Percentiles rank a stretch among this genome's conserved stretches.
phyloP scores from a whole-genome alignment of 1,140 invertebrate species.

The Drosophila erecta region DNA sequence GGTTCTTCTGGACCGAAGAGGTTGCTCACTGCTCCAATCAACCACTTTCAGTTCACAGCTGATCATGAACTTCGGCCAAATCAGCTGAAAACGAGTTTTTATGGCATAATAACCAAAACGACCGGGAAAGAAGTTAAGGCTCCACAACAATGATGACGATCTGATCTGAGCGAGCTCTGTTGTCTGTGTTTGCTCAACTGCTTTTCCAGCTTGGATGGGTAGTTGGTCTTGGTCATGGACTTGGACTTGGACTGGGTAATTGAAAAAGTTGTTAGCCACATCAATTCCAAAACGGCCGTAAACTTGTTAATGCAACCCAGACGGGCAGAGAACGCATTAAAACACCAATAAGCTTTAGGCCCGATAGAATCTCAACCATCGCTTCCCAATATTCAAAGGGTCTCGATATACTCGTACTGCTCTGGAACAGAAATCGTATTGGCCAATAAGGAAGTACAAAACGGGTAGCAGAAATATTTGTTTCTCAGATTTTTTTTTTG shows the following conservation, averaged over 20 bases:
- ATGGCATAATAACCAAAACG: constrained; percentile 77
- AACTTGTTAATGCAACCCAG: constrained; percentile 70
- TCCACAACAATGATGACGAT: constrained; percentile 61
- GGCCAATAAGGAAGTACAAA: constrained; percentile 69
- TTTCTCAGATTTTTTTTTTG: constrained; percentile 28
- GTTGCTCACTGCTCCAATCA: constrained; percentile 49
- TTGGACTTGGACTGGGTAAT: constrained; percentile 47
- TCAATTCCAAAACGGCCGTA: constrained; percentile 75
- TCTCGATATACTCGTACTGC: constrained; percentile 9
- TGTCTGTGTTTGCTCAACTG: constrained; percentile 32
- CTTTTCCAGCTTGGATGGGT: constrained; percentile 9
- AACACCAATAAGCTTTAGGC: constrained; percentile 53
- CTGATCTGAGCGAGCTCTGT: constrained; percentile 17
- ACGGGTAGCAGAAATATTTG: constrained; percentile 32
- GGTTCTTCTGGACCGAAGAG: constrained; percentile 56
- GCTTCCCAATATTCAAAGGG: constrained; percentile 31
- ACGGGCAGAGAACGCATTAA: constrained; percentile 53
- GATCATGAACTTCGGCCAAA: constrained; percentile 74
- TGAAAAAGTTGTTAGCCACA: constrained; percentile 81
- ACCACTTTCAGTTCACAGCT: constrained; percentile 81
- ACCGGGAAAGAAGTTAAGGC: constrained; percentile 27
- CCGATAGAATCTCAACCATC: constrained; percentile 16
- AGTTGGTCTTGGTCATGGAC: constrained; percentile 2
- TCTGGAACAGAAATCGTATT: constrained; percentile 10
- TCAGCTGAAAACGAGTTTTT: constrained; percentile 82